A percentile compares a stretch with the other conserved stretches of the same genome.
phyloP scores from a whole-genome alignment of 2,113 vertebrate genomes.

The Catagonus wagneri region DNA sequence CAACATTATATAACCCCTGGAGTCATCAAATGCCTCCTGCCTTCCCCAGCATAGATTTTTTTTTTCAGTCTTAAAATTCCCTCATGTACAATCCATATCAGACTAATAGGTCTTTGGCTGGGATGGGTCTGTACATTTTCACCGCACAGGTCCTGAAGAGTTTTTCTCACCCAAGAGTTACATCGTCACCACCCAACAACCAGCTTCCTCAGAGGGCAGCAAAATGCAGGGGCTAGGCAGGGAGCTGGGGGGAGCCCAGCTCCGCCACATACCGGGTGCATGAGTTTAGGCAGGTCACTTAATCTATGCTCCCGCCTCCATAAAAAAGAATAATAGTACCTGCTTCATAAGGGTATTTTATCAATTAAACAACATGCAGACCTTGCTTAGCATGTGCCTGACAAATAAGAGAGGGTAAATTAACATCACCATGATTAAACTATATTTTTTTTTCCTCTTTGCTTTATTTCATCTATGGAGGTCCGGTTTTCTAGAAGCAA shows the following conservation, averaged over 20 bases:
- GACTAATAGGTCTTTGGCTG: background rate
- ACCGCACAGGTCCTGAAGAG: background rate
- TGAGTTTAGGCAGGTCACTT: background rate
- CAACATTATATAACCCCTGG: background rate
- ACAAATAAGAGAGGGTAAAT: background rate
- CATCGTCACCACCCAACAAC: background rate
- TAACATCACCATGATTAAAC: background rate
- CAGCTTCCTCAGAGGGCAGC: background rate
- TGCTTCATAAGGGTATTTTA: background rate
- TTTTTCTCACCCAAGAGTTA: background rate
- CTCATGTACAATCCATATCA: background rate
- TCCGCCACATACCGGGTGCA: background rate
- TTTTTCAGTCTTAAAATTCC: background rate
- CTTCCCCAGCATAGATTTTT: background rate
- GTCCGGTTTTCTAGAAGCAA: background rate
- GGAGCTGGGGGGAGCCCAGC: background rate
- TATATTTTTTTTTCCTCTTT: background rate
- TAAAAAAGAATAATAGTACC: background rate
- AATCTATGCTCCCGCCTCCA: background rate
- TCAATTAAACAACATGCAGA: background rate
- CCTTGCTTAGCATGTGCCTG: background rate
- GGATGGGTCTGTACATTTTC: background rate
- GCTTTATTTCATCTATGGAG: background rate
- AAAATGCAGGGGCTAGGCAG: fast-evolving
- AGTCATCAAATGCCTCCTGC: background rate